Evolutionary conservation across 2,113 vertebrate genomes (phyloP), one percentile per base, ranked within the genome.

Genomic region (Erpornis zantholeuca): DNA sequence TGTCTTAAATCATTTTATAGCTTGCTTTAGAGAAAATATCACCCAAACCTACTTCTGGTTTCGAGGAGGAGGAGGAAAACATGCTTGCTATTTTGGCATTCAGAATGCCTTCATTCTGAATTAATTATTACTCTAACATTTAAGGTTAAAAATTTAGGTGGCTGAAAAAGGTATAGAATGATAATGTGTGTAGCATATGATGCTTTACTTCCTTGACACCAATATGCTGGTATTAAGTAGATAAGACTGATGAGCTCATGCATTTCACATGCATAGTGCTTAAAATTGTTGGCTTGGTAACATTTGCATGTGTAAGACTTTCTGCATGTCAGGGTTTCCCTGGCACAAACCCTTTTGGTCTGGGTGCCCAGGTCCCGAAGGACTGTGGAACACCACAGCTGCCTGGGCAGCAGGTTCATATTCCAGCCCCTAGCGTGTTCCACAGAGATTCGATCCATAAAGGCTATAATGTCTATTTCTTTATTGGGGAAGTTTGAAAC

Each of bases 361-460:
- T 40, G 44, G 36, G 3, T 86, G 82, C 35, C 29, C 24, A 33
- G 24, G 20, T 45, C n/a, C 3, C 0, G 0, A n/a, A n/a, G 57
- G 22, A 27, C 23, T 56, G 33, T 57, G 82, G 19, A 45, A 50
- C 33, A 56, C 17, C 35, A 42, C 1, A 7, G 31, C 77, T 73
- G 56, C 21, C 73, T 95, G 82, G 68, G 72, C 82, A 93, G 90
- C 86, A 93, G 68, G 68, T 96, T 92, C 23, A 15, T 59, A 52
- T 85, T 63, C 44, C 77, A 86, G 87, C 27, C 29, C 23, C 15
- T 47, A 5, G 24, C 13, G 9, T 54, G 90, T 97, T 85, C 95
- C 92, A 75, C 29, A n/a, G 85, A 95, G 50, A 45, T 88, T n/a
- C 81, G 79, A 84, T 82, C 80, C 64, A 11, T 50, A 49, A 54